phyloP scores from a whole-genome alignment of 2,888 invertebrate species.

The Aporophyla nigra region DNA sequence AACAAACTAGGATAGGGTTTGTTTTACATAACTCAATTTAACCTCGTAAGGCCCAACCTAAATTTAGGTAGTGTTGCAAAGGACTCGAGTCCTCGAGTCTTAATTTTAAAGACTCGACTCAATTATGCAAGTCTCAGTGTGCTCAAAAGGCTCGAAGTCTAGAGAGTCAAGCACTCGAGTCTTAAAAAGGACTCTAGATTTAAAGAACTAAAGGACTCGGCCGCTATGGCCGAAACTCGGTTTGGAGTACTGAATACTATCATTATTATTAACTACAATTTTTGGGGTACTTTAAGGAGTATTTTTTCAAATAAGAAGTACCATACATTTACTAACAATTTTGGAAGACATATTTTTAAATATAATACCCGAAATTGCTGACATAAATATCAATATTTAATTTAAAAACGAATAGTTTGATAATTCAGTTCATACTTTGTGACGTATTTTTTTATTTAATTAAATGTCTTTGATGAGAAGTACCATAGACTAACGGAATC shows the following conservation, averaged over 20 bases:
- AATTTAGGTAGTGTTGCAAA: too few species aligned
- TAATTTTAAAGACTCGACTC: too few species aligned
- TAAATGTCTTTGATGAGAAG: neutral
- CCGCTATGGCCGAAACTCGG: neutral
- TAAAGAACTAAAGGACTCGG: too few species aligned
- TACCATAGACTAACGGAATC: neutral
- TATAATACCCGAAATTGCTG: slow-evolving; percentile 5
- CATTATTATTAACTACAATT: neutral
- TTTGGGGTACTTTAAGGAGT: slow-evolving; percentile 1
- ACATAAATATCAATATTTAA: slow-evolving; percentile 13
- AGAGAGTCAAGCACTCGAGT: too few species aligned
- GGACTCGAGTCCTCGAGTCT: too few species aligned
- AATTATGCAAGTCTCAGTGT: too few species aligned
- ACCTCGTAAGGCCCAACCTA: too few species aligned
- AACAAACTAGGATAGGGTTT: slow-evolving; percentile 5
- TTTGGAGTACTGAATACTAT: neutral
- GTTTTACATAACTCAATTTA: neutral
- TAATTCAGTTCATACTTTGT: slow-evolving; percentile 47
- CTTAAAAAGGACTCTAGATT: too few species aligned
- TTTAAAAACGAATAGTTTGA: slow-evolving; percentile 15
- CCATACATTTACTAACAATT: neutral
- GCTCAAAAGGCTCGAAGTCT: too few species aligned
- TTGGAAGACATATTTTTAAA: slow-evolving; percentile 24
- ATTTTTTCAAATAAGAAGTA: slow-evolving; percentile 8
- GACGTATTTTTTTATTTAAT: slow-evolving; percentile 16